Evolutionary conservation across 2,113 vertebrate genomes (phyloP), one percentile per base, ranked within the genome.

Genomic region (Myiagra hebetior): DNA sequence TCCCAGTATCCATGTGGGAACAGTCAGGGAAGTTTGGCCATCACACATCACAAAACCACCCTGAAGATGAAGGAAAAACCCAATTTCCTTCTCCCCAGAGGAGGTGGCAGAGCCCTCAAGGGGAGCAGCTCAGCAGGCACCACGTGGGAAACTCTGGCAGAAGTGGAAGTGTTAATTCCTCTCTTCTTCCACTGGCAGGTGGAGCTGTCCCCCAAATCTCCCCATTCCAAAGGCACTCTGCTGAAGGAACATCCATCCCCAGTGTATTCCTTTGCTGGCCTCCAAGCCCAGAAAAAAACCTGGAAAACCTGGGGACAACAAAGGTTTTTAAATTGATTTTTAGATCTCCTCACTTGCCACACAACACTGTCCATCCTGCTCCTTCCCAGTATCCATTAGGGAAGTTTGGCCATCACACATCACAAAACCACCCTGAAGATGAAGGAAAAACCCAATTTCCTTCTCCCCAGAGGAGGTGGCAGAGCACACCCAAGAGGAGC

Each of bases 61-160:
- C 3, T 0, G 0, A n/a, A 65, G 10, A 62, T 28, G 37, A 91
- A 50, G 49, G 4, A 18, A 47, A 73, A 14, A 0, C 2, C 19
- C 13, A 27, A n/a, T 7, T 33, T 35, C 8, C 62, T 15, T 37
- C n/a, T 62, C 26, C 31, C 18, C 23, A 19, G 42, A 39, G 31
- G 67, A 24, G 35, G 11, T 9, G 28, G 9, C 19, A 28, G 39
- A 56, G 50, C 11, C 5, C 3, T n/a, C 31, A 22, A 44, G 21
- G 0, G 37, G 70, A 56, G 31, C 3, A 20, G 53, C 67, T 59
- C 76, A n/a, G 75, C 69, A 73, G 19, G 37, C n/a, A 35, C 70
- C 85, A 77, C 30, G 22, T 47, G 19, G 70, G 46, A 80, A 68
- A 21, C 73, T 28, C 33, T 28, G 49, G 44, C 53, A 91, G 70